Percentiles rank a stretch among this genome's conserved stretches.
phyloP scores from a whole-genome alignment of 1,140 invertebrate genomes.

The Anagrus nilaparvatae region DNA sequence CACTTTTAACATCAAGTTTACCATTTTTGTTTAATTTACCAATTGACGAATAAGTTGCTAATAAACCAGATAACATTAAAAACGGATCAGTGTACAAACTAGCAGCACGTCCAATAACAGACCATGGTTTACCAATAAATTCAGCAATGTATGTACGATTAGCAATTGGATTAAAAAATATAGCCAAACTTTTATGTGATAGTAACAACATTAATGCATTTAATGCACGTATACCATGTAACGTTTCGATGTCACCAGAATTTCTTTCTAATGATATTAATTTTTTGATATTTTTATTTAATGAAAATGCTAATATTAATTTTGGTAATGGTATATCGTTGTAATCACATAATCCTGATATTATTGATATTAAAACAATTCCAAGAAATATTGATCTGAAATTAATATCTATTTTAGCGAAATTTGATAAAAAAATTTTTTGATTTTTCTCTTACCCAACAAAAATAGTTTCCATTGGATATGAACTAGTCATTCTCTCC shows the following conservation, averaged over 20 bases:
- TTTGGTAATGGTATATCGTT: constrained; percentile 22
- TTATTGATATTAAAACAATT: constrained; percentile 24
- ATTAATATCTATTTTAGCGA: constrained; percentile 3
- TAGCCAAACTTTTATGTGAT: constrained; percentile 63
- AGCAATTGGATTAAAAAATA: constrained; percentile 58
- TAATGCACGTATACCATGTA: constrained; percentile 58
- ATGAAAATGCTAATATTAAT: constrained; percentile 52
- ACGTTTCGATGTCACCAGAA: constrained; percentile 49
- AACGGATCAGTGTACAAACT: constrained; percentile 70
- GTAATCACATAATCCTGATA: constrained; percentile 33
- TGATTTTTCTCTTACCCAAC: constrained; percentile 36
- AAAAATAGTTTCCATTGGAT: constrained; percentile 38
- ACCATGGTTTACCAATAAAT: constrained; percentile 60
- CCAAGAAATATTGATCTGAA: constrained; percentile 31
- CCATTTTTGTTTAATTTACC: constrained; percentile 47
- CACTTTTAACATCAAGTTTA: constrained; percentile 47
- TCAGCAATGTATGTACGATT: constrained; percentile 59
- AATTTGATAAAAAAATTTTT: neutral
- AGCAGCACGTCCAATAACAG: constrained; percentile 58
- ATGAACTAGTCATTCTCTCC: constrained; percentile 26
- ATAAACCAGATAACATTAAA: constrained; percentile 61
- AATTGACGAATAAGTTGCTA: constrained; percentile 56
- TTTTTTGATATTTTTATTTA: constrained; percentile 48
- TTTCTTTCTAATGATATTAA: constrained; percentile 45
- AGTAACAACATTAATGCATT: constrained; percentile 56